Percentiles rank a stretch among this genome's conserved stretches.
phyloP scores from a whole-genome alignment of 2,797 vertebrate genomes.

The Pelodytes ibericus region DNA sequence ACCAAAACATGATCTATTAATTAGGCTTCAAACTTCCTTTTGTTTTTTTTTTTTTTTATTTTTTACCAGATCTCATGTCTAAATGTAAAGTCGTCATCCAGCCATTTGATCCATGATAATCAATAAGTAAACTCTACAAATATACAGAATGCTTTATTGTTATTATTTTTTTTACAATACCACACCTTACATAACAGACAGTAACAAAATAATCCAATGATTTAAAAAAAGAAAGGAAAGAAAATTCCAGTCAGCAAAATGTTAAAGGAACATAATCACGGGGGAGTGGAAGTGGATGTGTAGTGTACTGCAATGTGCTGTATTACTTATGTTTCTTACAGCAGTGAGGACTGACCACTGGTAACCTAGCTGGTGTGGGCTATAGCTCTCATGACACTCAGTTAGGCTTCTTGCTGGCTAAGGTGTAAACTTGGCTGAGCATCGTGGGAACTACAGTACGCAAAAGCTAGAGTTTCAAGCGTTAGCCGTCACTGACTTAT shows the following conservation, averaged over 20 bases:
- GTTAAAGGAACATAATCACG: conserved; percentile 62
- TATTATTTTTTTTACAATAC: conserved; percentile 71
- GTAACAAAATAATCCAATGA: conserved; percentile 81
- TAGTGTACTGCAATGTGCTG: conserved; percentile 63
- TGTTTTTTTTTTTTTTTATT: too few species aligned
- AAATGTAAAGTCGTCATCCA: conserved; percentile 49
- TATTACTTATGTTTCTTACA: conserved; percentile 68
- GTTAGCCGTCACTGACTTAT: too few species aligned
- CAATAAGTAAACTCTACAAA: conserved; percentile 78
- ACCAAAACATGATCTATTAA: too few species aligned
- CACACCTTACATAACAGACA: conserved; percentile 79
- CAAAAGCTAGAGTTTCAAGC: too few species aligned
- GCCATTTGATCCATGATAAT: conserved; percentile 75
- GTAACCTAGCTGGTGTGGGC: too few species aligned
- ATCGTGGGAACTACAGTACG: too few species aligned
- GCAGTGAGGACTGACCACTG: too few species aligned
- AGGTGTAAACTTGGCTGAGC: too few species aligned
- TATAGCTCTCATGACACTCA: too few species aligned
- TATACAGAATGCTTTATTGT: conserved; percentile 79
- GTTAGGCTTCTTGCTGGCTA: too few species aligned
- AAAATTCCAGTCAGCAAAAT: conserved; percentile 59
- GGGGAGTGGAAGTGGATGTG: conserved; percentile 64
- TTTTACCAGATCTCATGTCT: conserved; percentile 45
- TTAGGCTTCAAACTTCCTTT: too few species aligned
- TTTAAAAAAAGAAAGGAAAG: conserved; percentile 64